Conservation (phyloP, 2,797 vertebrate species). For the Trichosurus vulpecula region DNA sequence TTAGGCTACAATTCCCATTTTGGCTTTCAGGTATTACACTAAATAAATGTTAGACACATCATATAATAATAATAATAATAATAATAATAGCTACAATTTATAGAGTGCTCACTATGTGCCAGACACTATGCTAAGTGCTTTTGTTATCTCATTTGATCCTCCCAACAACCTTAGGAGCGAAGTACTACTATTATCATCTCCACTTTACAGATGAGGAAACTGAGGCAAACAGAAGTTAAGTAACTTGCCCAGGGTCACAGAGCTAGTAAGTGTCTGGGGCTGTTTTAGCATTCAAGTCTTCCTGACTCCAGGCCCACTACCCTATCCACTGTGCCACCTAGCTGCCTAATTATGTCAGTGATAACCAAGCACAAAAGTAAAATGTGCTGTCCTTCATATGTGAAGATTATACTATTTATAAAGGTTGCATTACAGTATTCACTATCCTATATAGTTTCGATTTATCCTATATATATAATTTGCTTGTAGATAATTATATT, state of each 20-base stretch:
- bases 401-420: background rate
- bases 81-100: background rate
- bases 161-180: background rate
- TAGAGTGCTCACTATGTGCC: background rate
- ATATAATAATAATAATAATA: background rate
- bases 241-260: background rate
- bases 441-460: background rate
- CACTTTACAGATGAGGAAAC: background rate
- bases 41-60: background rate
- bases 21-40: background rate
- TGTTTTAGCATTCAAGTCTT: background rate
- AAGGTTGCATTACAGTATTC: background rate
- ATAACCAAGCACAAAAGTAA: background rate
- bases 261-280: background rate
- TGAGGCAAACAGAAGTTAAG: background rate
- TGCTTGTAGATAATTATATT: background rate
- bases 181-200: background rate
- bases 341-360: background rate
- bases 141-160: background rate
- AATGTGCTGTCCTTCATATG: background rate
- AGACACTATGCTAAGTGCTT: background rate
- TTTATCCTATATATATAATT: background rate
- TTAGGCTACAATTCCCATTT: background rate
- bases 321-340: background rate
- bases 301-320: background rate